Evolutionary conservation across 2,888 invertebrate species (phyloP).

Genomic region (Campaea margaritaria): DNA sequence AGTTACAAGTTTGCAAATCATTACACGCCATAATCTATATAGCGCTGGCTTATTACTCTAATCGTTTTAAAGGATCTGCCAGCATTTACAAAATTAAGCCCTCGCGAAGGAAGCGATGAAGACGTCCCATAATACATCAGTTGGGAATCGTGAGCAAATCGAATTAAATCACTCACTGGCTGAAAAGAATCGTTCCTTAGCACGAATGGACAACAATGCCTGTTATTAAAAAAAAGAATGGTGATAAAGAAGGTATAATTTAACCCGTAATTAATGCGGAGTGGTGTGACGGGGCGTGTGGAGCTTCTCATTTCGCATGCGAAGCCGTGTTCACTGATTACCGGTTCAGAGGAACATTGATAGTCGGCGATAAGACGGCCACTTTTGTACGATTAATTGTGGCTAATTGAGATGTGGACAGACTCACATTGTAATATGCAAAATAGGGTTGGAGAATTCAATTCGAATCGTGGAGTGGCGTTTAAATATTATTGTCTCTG

Average conservation of each 20-base stretch:
- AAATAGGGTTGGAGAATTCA: constrained; percentile 25
- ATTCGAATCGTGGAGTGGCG: constrained; percentile 17
- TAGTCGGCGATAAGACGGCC: constrained; percentile 68
- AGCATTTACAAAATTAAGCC: constrained; percentile 52
- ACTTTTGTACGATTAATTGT: constrained; percentile 73
- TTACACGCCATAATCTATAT: constrained; percentile 15
- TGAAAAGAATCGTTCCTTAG: constrained; percentile 80
- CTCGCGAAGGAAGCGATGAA: constrained; percentile 60
- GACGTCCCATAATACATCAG: constrained; percentile 67
- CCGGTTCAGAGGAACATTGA: constrained; percentile 66
- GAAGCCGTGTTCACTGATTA: constrained; percentile 66
- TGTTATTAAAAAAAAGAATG: constrained; percentile 80
- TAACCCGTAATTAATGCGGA: constrained; percentile 75
- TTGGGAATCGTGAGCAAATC: constrained; percentile 67
- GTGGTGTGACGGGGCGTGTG: constrained; percentile 79
- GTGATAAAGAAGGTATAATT: constrained; percentile 82
- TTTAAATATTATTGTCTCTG: constrained; percentile 37
- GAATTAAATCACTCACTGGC: constrained; percentile 81
- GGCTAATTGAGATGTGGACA: constrained; percentile 65
- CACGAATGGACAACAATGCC: constrained; percentile 82
- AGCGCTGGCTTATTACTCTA: constrained; percentile 7
- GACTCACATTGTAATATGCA: constrained; percentile 34
- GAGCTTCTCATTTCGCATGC: constrained; percentile 77
- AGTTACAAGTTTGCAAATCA: constrained; percentile 7
- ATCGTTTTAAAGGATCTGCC: constrained; percentile 21